These are phyloP conservation scores for Drosophila cracens DNA, from an alignment of 2,888 invertebrate genomes.

Conservation along the genomic window DNA sequence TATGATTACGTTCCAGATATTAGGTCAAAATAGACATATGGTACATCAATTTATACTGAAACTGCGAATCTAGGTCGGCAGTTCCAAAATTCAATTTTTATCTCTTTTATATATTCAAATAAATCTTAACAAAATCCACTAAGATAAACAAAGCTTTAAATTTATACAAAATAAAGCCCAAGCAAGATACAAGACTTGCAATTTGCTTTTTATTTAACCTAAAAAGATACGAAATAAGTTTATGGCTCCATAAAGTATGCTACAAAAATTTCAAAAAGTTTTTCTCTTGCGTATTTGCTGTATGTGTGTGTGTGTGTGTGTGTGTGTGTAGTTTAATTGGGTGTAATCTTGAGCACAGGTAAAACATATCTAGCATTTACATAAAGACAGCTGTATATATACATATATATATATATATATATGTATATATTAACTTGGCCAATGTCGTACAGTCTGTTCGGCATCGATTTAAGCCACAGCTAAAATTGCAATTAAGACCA, in stretches of 20 bases:
- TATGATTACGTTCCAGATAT: no score
- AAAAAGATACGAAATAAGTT: not conserved
- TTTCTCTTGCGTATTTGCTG: constrained; percentile 6
- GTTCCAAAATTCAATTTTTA: no score
- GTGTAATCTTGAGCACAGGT: constrained; percentile 35
- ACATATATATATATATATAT: not conserved
- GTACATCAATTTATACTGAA: no score
- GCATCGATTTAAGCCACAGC: constrained; percentile 42
- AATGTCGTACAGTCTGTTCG: constrained; percentile 20
- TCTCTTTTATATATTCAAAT: no score
- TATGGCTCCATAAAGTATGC: constrained; percentile 12
- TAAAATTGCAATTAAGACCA: constrained; percentile 52
- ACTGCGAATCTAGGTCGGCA: no score
- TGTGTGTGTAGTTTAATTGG: constrained; percentile 38
- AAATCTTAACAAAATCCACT: no score
- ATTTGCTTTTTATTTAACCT: not conserved
- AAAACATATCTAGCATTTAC: constrained; percentile 17
- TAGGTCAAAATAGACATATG: no score
- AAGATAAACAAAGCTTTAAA: no score
- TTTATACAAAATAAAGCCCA: no score
- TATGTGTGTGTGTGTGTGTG: constrained; percentile 20
- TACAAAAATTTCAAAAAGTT: constrained; percentile 20
- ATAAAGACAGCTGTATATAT: not conserved
- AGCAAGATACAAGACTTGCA: no score
- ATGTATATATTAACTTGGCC: not conserved